Evolutionary conservation across 2,797 vertebrate species (phyloP), one percentile per base, ranked within the genome.

Genomic region (Spinibarbus caldwelli): DNA sequence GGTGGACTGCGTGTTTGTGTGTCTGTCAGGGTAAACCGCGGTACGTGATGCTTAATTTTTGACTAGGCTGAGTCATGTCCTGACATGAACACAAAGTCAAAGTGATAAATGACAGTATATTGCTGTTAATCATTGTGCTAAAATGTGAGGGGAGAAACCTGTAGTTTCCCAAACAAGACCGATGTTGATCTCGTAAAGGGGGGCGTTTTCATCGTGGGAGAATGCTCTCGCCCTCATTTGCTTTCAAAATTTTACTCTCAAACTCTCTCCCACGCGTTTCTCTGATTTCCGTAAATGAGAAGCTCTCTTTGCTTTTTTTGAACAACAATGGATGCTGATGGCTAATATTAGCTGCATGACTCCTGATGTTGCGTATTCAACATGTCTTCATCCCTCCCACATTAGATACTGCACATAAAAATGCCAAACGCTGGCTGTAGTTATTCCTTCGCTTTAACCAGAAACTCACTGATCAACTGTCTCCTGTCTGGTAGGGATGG

Each of bases 61-160:
- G 49, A 75, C 59, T 82, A 7, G 78, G 87, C 89, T 88, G 87
- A 88, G 83, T 90, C 89, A 90, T 12, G 52, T 86, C 82, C 82
- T 71, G 71, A 84, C 70, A n/a, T 9, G 2, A 75, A 78, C 17
- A 23, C 38, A 71, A 82, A 62, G 77, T 10, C 41, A 43, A 43
- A 43, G 11, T 78, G 64, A 76, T 64, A 43, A 10, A 43, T 43
- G 41, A 84, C 45, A 68, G 26, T 68, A 47, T 31, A 49, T 81
- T n/a, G n/a, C n/a, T 14, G n/a, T 83, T 85, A 47, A 73, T 80
- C 72, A 6, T 77, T 41, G 36, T 8, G 15, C n/a, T 14, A 21
- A 23, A 19, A 34, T 82, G 12, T 54, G n/a, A 15, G 29, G 88
- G 83, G 68, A 75, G 75, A 67, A 49, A 86, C 85, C 85, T 26